Base-by-base conservation (phyloP, 2,888 invertebrate species). In the Gisinianus flammeolus region DNA sequence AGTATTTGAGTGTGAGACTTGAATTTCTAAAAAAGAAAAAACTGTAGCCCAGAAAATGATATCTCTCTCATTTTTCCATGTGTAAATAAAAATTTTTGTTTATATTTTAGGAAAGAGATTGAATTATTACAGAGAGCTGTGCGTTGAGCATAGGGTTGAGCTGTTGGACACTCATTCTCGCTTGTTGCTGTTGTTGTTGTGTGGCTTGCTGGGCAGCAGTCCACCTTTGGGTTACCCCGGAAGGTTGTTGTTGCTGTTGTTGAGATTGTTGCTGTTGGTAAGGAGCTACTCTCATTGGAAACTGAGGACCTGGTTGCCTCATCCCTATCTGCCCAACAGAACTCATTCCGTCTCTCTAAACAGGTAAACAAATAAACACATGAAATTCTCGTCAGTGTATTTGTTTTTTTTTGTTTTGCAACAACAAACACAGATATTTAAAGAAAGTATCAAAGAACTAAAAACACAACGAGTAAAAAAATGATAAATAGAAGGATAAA, bases 121-220 rank as follows among this genome's bases (percentile, higher is more conserved):
- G 3, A 54, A n/a, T 54, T 44, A 91, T 90, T 88, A 93, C 93
- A 86, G 92, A 92, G 85, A 94, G 89, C 88, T 94, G 94, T 85
- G 93, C 93, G 88, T 92, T 93, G 85, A 96, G 90, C 94, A 96
- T 94, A 35, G 95, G 94, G 88, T 95, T 94, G 87, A 95, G 92
- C 56, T 81, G 80, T 66, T 82, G 82, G 33, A 82, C 79, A 80
- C 80, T 77, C 70, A 79, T 80, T 68, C 79, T 54, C 64, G 71
- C 78, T 74, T 85, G 83, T 74, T 85, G 85, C 22, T 85, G 81
- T 56, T 76, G 79, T 35, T 78, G 79, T 58, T 78, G 80, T 75
- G 84, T 82, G 72, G 81, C 79, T 79, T 82, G 82, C 79, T 85
- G 83, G 85, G 68, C 64, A 28, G 64, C 68, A 2, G 66, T 58